phyloP scores from a whole-genome alignment of 2,888 invertebrate genomes.

The Pollenia griseotomentosa region DNA sequence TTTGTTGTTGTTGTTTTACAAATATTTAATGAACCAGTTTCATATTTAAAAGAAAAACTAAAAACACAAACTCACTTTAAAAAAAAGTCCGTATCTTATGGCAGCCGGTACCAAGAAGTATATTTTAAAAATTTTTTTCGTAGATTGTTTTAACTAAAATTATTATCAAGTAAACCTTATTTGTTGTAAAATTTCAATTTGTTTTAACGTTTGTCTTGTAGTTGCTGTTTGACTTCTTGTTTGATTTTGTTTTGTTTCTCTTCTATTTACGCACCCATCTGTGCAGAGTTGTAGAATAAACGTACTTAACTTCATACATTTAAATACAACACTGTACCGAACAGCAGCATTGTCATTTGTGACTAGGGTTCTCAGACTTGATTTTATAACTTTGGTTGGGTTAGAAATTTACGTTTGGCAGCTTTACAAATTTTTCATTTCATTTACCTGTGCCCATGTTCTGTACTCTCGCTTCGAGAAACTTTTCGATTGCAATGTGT shows the following conservation, averaged over 20 bases:
- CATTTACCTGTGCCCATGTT: too few species aligned
- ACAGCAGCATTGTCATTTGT: too few species aligned
- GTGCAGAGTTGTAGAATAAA: background rate
- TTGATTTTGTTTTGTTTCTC: constrained; percentile 42
- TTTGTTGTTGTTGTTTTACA: background rate
- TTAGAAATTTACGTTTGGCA: too few species aligned
- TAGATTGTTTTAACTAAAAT: background rate
- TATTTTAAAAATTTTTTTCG: background rate
- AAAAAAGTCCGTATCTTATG: background rate
- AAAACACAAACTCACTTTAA: constrained; percentile 5
- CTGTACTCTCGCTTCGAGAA: too few species aligned
- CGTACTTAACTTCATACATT: background rate
- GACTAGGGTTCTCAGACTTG: too few species aligned
- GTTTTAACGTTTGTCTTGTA: background rate
- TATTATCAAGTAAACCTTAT: background rate
- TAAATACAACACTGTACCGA: background rate
- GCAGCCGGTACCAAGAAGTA: background rate
- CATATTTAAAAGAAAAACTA: too few species aligned
- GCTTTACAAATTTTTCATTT: too few species aligned
- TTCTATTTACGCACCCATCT: constrained; percentile 29
- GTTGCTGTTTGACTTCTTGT: constrained; percentile 16
- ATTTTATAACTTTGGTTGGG: too few species aligned
- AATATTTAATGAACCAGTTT: background rate
- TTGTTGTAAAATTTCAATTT: background rate
- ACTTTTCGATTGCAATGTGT: too few species aligned